Evolutionary conservation across 2,113 vertebrate species (phyloP), one percentile per base, ranked within the genome.

Genomic region (Herpetotheres cachinnans): DNA sequence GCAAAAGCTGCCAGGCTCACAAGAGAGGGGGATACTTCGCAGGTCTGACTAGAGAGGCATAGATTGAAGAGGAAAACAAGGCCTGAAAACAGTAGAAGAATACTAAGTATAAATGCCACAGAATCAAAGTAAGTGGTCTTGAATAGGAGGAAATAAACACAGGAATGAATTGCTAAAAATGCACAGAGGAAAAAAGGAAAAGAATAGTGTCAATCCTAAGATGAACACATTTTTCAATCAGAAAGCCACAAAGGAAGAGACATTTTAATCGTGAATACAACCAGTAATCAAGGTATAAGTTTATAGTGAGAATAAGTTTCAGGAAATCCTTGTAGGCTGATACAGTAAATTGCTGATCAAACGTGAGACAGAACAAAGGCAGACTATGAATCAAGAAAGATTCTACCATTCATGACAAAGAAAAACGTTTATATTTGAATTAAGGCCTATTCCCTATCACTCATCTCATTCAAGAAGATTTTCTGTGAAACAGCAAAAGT

Each of bases 191-290:
- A 22, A 58, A 46, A 34, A 21, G 25, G 27, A 62, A 58, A 46
- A 86, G 11, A 70, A 71, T 10, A 36, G 13, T 0, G 2, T 67
- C 62, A 85, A 46, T 69, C 21, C 44, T 82, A 56, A 91, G 0
- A 69, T 17, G 84, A 96, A 85, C 91, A 82, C 38, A 30, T 97
- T 87, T 90, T 91, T 93, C 85, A 95, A 93, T 94, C 94, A 96
- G 86, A 72, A 47, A 22, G 40, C 16, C 55, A 94, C 91, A 85
- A 95, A 95, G 44, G 56, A 58, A 89, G 30, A 93, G 73, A 65
- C 20, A 70, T 66, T 95, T 86, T 84, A 94, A 89, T 58, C 94
- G 73, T 30, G 73, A 95, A 91, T 72, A 84, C 69, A 91, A 73
- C 92, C 3, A 3, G 73, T 54, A 95, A 95, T 97, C 93, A 97